Conservation (phyloP, 2,888 invertebrate species). For the Eulithis testata region DNA sequence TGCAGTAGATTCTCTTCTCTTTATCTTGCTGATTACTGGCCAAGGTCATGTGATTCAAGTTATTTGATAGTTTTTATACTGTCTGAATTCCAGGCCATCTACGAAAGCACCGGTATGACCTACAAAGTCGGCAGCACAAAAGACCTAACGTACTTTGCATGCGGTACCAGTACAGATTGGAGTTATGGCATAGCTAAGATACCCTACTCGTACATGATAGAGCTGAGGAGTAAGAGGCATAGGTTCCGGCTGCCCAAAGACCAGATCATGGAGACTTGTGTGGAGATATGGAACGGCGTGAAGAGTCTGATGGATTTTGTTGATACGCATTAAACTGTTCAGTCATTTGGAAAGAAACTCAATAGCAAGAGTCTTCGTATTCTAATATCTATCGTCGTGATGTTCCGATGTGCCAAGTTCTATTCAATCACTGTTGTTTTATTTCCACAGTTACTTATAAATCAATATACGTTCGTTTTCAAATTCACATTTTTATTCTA, state of each 20-base stretch:
- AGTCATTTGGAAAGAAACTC: not conserved
- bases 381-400: not conserved
- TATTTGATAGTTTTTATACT: no score
- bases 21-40: no score
- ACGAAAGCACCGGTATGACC: constrained; percentile 65
- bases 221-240: constrained; percentile 67
- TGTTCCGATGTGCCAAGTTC: not conserved
- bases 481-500: constrained; percentile 24
- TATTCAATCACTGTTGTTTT: not conserved
- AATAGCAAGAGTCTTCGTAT: not conserved
- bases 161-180: constrained; percentile 78
- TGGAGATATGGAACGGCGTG: constrained; percentile 69
- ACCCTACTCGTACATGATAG: constrained; percentile 77
- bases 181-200: constrained; percentile 75
- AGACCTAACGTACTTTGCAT: constrained; percentile 74
- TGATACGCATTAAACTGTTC: constrained; percentile 48
- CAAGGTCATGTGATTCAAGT: no score
- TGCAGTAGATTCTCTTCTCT: no score
- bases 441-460: not conserved
- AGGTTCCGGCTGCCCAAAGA: constrained; percentile 69
- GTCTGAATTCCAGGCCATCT: constrained; percentile 65
- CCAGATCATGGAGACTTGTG: constrained; percentile 68
- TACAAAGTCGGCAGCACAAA: constrained; percentile 77
- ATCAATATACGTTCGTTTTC: constrained; percentile 23
- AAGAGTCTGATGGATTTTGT: constrained; percentile 69